A percentile compares a stretch with the other conserved stretches of the same genome.
Evolutionary conservation across 35 echinoderm and acorn worm species (phyloP).

Genomic region (Nesometra sesokonis): DNA sequence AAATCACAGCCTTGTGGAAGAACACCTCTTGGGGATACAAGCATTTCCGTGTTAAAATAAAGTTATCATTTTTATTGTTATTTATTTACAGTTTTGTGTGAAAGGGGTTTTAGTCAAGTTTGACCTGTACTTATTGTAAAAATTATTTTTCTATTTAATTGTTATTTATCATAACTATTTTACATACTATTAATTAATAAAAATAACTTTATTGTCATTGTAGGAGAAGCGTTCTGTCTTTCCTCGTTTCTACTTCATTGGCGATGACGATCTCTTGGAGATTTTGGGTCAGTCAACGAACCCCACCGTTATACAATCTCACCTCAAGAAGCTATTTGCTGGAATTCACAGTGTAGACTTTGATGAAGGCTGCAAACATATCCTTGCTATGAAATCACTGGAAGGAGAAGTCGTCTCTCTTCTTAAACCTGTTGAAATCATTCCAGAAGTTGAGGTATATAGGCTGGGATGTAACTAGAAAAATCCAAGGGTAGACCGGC

Average conservation of each 20-base stretch:
- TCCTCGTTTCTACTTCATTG: conserved; percentile 98
- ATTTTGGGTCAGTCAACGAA: conserved; percentile 98
- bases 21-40: too few relatives aligned
- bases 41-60: too few relatives aligned
- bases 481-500: neutral
- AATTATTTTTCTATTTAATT: neutral
- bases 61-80: too few relatives aligned
- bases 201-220: neutral
- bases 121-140: neutral
- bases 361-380: conserved; percentile 89
- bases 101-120: too few relatives aligned
- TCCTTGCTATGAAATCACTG: conserved; percentile 89
- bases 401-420: conserved; percentile 93
- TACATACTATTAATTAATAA: neutral
- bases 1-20: too few relatives aligned
- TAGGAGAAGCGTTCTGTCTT: conserved; percentile 92
- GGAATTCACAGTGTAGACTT: conserved; percentile 97
- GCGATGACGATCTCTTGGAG: conserved; percentile 93
- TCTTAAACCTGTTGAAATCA: conserved; percentile 75
- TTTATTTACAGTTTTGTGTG: too few relatives aligned
- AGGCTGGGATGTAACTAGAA: too few relatives aligned
- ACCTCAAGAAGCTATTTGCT: conserved; percentile 98
- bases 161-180: too few relatives aligned
- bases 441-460: conserved; percentile 84
- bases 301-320: conserved; percentile 83